Base-by-base conservation (phyloP, 2,113 vertebrate species). In the Albula glossodonta region DNA sequence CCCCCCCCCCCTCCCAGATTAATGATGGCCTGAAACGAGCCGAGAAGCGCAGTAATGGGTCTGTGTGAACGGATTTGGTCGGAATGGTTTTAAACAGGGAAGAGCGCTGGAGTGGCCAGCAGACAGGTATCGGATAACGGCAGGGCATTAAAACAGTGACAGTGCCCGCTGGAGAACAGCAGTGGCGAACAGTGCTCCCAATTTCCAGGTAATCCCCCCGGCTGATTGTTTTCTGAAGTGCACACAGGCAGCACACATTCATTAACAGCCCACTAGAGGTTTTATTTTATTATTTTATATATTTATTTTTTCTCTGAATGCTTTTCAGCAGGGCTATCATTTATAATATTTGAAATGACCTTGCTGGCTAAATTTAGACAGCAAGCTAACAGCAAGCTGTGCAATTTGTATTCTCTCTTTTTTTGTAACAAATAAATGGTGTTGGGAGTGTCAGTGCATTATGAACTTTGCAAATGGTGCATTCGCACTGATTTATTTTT, bases 151-250 rank as follows among this genome's bases (percentile, higher is more conserved):
- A 95, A 94, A 94, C 94, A 91, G 94, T 92, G 93, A 93, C 88
- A 89, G 89, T 78, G 78, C 88, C 89, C 84, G 87, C 85, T 87
- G 88, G 82, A 87, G 86, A 91, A 93, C 91, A 91, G 88, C 90
- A 91, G 88, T 90, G 87, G 70, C 90, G 86, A 90, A 87, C 80
- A 84, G 80, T 87, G 85, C 77, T 90, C 85, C 91, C 92, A 93
- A 93, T 95, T 95, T 95, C 17, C 78, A 91, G 87, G 87, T 94
- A 94, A 95, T 94, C 91, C 92, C 89, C 88, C 84, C 78, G 87
- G 91, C 90, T 92, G 91, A 94, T 95, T 94, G 92, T 92, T 93
- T 93, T 88, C 90, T 93, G 91, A 95, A 95, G 94, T 93, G 94
- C 90, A 91, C 90, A 91, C 92, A 91, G 93, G 84, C 90, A 87